Percentiles rank a stretch among this genome's conserved stretches.
Evolutionary conservation across 1,140 invertebrate genomes (phyloP).

Genomic region (Doryteuthis pealeii): DNA sequence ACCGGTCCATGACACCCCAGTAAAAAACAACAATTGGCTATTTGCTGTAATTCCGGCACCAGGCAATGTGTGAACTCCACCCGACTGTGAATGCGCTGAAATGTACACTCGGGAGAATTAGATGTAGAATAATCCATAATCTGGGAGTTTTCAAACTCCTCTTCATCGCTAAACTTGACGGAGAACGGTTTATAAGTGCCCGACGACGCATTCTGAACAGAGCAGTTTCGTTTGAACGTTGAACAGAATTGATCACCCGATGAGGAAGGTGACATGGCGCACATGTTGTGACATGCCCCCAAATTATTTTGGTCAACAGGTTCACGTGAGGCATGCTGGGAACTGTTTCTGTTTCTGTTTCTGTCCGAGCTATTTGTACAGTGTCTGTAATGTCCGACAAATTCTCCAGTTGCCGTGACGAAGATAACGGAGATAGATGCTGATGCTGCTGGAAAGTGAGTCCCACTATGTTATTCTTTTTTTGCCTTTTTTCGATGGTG

Average conservation of each 20-base stretch:
- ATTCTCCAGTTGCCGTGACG: no score
- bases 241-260: background rate
- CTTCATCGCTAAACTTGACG: background rate
- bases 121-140: background rate
- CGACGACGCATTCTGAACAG: background rate
- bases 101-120: constrained; percentile 9
- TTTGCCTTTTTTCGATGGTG: background rate
- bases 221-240: background rate
- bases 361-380: no score
- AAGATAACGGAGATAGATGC: background rate
- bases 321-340: no score
- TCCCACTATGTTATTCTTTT: background rate
- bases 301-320: no score
- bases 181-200: background rate
- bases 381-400: no score
- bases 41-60: constrained; percentile 82
- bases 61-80: constrained; percentile 95
- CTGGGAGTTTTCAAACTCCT: background rate
- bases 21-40: constrained; percentile 91
- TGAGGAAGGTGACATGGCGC: background rate
- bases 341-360: no score
- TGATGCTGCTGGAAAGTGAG: background rate
- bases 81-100: constrained; percentile 69
- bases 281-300: background rate
- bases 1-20: constrained; percentile 81